Conservation (phyloP, 2,113 vertebrate genomes). For the Illadopsis cleaveri region DNA sequence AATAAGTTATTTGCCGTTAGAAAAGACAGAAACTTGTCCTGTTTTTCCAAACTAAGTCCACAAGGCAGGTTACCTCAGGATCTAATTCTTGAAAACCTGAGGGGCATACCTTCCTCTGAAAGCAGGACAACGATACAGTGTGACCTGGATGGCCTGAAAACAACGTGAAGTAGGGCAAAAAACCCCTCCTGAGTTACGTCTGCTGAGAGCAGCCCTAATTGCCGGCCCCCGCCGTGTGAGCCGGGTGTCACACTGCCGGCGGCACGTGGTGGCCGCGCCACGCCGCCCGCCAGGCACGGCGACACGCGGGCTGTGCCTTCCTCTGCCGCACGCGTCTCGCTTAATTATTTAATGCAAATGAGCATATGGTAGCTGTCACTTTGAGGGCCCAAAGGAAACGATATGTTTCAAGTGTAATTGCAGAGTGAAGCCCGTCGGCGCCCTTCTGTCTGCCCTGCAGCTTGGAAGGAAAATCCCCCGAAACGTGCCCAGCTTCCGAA, state of each 20-base stretch:
- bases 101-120: neutral
- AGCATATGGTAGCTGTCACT: neutral
- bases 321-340: accelerated
- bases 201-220: neutral
- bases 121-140: neutral
- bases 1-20: neutral
- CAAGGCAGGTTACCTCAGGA: neutral
- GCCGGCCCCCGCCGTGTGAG: accelerated
- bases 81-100: neutral
- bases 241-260: neutral
- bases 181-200: accelerated
- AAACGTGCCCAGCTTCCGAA: neutral
- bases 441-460: neutral
- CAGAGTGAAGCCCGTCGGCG: neutral
- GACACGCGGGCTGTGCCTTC: neutral
- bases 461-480: too few species aligned
- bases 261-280: neutral
- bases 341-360: neutral
- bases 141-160: neutral
- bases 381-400: neutral
- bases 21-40: neutral
- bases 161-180: neutral
- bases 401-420: neutral
- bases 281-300: neutral
- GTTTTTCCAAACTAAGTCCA: neutral